Conservation (phyloP, 2,888 invertebrate species). For the Dynastes tityus region DNA sequence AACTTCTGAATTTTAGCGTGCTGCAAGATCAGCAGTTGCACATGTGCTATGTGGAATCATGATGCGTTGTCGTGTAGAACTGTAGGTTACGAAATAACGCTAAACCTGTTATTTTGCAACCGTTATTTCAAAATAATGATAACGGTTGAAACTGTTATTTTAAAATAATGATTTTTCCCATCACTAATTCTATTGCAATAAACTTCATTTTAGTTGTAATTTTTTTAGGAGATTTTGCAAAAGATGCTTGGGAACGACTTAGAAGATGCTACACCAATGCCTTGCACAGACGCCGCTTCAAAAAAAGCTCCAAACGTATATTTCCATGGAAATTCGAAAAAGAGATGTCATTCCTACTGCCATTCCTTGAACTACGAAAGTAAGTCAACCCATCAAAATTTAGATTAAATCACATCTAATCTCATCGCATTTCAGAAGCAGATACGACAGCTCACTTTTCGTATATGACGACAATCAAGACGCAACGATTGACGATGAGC, state of each 20-base stretch:
- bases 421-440: conserved; percentile 20
- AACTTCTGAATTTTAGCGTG: too few relatives aligned
- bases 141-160: too few relatives aligned
- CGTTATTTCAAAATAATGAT: too few relatives aligned
- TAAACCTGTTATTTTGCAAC: too few relatives aligned
- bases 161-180: too few relatives aligned
- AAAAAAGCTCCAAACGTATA: conserved; percentile 16
- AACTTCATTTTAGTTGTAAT: too few relatives aligned
- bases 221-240: conserved; percentile 35
- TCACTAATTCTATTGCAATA: background rate
- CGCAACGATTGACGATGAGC: conserved; percentile 24
- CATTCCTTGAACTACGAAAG: conserved; percentile 38
- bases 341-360: conserved; percentile 46
- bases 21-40: too few relatives aligned
- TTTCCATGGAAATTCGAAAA: conserved; percentile 45
- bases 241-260: conserved; percentile 45
- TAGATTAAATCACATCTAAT: background rate
- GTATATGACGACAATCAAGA: conserved; percentile 38
- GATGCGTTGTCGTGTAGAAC: too few relatives aligned
- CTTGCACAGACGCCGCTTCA: conserved; percentile 35
- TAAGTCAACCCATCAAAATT: background rate
- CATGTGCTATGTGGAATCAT: too few relatives aligned
- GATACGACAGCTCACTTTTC: conserved; percentile 1
- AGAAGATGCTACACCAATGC: conserved; percentile 48
- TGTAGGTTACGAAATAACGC: too few relatives aligned